Percentiles rank a stretch among this genome's conserved stretches.
Conservation (phyloP, 2,113 vertebrate species). For the Brachyistius frenatus region DNA sequence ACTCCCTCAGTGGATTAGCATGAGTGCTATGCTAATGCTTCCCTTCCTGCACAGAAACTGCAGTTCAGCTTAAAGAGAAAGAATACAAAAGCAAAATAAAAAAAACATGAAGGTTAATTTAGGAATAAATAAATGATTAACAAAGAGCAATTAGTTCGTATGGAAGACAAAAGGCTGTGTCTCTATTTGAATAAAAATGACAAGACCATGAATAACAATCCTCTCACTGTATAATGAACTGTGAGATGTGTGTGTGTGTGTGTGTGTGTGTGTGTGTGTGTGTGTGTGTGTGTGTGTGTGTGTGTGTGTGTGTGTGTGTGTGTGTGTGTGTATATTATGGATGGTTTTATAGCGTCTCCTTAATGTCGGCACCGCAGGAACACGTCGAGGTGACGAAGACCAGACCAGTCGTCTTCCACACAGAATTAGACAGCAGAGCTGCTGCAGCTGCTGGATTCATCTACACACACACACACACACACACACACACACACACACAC, state of each 20-base stretch:
- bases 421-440: conserved; percentile 66
- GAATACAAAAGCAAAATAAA: conserved; percentile 29
- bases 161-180: conserved; percentile 8
- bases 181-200: conserved; percentile 45
- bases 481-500: no score
- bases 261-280: no score
- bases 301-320: no score
- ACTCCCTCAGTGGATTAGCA: conserved; percentile 79
- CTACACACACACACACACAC: not conserved
- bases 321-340: conserved; percentile 50
- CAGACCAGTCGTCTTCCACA: conserved; percentile 65
- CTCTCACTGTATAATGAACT: conserved; percentile 64
- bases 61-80: conserved; percentile 39
- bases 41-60: conserved; percentile 51
- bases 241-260: no score
- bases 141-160: conserved; percentile 45
- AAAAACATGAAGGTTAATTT: conserved; percentile 39
- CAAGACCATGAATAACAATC: conserved; percentile 58
- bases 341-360: conserved; percentile 45
- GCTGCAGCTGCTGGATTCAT: conserved; percentile 76
- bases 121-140: conserved; percentile 69
- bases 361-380: conserved; percentile 52
- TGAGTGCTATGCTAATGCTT: conserved; percentile 79
- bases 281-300: no score
- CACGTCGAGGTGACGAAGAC: conserved; percentile 70